Evolutionary conservation across 2,797 vertebrate genomes (phyloP).

Genomic region (Periophthalmus magnuspinnatus): DNA sequence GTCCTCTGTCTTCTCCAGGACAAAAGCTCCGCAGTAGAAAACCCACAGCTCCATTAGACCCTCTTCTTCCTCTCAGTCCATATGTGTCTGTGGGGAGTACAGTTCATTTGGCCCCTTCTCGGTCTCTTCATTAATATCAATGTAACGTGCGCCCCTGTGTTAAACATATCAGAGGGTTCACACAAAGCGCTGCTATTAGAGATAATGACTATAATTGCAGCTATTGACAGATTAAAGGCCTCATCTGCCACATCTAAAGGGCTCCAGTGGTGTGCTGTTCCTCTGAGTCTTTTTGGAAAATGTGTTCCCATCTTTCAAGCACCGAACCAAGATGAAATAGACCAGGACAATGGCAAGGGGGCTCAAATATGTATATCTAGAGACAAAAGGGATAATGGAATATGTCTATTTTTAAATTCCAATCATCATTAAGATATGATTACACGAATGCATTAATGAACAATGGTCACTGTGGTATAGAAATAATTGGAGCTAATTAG

Average conservation of each 20-base stretch:
- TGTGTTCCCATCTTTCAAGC: conserved; percentile 46
- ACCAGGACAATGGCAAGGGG: conserved; percentile 41
- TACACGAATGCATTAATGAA: conserved; percentile 47
- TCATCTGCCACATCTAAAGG: conserved; percentile 77
- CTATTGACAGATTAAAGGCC: conserved; percentile 83
- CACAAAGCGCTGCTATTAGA: conserved; percentile 79
- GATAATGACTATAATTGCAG: conserved; percentile 83
- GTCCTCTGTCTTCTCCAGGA: conserved; percentile 14
- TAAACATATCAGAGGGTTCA: conserved; percentile 74
- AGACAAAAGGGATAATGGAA: not conserved
- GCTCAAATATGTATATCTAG: not conserved
- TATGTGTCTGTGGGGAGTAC: conserved; percentile 32
- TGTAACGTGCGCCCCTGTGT: conserved; percentile 59
- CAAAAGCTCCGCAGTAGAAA: conserved; percentile 34
- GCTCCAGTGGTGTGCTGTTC: conserved; percentile 60
- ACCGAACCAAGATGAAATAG: conserved; percentile 61
- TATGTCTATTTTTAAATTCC: not conserved
- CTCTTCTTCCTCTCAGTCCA: conserved; percentile 35
- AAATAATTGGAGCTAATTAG: conserved; percentile 64
- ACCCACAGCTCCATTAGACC: conserved; percentile 53
- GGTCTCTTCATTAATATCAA: conserved; percentile 68
- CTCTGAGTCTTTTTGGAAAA: conserved; percentile 52
- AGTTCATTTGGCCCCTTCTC: conserved; percentile 51
- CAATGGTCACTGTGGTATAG: conserved; percentile 52
- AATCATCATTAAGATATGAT: conserved; percentile 8